These are phyloP conservation scores for Drosophila emarginata DNA, from an alignment of 2,888 invertebrate species.

Conservation along the genomic window DNA sequence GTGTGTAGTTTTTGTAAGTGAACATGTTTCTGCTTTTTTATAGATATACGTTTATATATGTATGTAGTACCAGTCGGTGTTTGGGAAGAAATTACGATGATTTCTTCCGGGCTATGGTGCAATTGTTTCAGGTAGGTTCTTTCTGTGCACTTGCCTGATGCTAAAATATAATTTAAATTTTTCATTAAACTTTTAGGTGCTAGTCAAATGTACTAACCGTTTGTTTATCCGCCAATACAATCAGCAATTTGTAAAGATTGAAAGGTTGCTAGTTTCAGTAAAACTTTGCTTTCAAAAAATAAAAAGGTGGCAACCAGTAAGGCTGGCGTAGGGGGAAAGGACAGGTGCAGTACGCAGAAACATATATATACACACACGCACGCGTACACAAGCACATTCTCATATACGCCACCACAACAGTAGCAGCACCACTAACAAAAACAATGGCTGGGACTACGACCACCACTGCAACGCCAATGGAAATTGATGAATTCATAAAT, in stretches of 20 bases:
- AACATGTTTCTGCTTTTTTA: not conserved
- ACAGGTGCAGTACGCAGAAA: conserved; percentile 55
- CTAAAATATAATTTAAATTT: not conserved
- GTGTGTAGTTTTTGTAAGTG: not conserved
- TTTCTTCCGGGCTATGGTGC: conserved; percentile 3
- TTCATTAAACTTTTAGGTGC: not conserved
- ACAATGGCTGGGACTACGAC: conserved; percentile 74
- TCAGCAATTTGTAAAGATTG: conserved; percentile 43
- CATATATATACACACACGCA: conserved; percentile 21
- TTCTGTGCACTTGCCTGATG: not conserved
- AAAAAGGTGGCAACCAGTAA: conserved; percentile 18
- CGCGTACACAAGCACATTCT: conserved; percentile 35
- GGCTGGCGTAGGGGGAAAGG: conserved; percentile 13
- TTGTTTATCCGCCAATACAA: not conserved
- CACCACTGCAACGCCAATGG: conserved; percentile 84
- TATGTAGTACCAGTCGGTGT: not conserved
- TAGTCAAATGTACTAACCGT: not conserved
- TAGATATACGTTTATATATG: not conserved
- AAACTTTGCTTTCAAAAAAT: conserved; percentile 9
- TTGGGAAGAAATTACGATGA: not conserved
- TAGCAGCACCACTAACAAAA: conserved; percentile 34
- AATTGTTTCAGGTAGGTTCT: not conserved
- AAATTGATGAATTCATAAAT: conserved; percentile 92
- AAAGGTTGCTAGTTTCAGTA: conserved; percentile 28
- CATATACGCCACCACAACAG: conserved; percentile 19